Base-by-base conservation (phyloP, 1,140 invertebrate genomes). In the Glomeris maerens region DNA sequence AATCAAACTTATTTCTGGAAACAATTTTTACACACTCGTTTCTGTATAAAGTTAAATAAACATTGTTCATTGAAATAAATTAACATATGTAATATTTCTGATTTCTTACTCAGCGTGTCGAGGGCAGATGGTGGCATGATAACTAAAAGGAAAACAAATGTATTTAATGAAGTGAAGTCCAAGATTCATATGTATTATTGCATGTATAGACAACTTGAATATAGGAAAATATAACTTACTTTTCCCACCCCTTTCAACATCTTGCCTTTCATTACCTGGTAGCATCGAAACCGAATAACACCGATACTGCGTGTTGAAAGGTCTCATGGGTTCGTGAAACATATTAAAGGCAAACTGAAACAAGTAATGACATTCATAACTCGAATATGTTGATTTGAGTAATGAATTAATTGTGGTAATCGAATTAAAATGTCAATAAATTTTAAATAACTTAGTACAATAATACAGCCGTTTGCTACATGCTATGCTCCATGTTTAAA, bases 171-270 rank as follows among this genome's bases (percentile, higher is more conserved):
- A 38, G 48, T 49, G n/a, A 29, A 36, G n/a, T 25, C 17, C 29
- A 45, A 3, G 26, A 28, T 28, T 47, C 27, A 27, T 17, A 31
- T 44, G 7, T 2, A 39, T 45, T 20, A 1, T 2, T 10, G 5
- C 13, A 49, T 49, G 14, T 48, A 22, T 26, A 22, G 21, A 14
- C 13, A 52, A 42, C 36, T 36, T 22, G 28, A 31, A 21, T 17
- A 20, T 27, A 36, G 40, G 27, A 46, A 50, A 41, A 45, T 50
- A n/a, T 13, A 53, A 64, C 76, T 74, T 73, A 93, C 89, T 97
- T 79, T 97, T 97, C 59, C 92, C 92, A 60, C 93, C 93, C 61
- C 84, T 78, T 74, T 98, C 93, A n/a, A 98, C 89, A 70, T 96
- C 89, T 62, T 87, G 80, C 55, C 91, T 73, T 58, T 95, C 91